Evolutionary conservation across 64 coral and sea anemone species (phyloP).

Genomic region (Actinia tenebrosa): DNA sequence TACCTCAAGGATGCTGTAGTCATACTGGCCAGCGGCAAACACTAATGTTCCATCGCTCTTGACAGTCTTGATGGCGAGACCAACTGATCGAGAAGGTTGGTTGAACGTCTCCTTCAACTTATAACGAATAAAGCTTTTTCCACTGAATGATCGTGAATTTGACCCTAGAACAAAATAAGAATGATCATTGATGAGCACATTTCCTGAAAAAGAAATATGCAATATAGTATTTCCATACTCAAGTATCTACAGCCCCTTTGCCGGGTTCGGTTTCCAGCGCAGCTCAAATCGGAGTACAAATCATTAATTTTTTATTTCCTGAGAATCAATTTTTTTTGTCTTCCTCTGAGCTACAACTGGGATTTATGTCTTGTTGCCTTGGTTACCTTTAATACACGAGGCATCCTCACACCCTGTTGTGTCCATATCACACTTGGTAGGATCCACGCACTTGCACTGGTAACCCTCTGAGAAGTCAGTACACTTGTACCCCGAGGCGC

Average conservation of each 20-base stretch:
- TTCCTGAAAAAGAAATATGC: too few relatives aligned
- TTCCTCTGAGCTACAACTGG: too few relatives aligned
- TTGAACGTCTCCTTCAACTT: constrained; percentile 73
- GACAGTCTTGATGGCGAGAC: constrained; percentile 71
- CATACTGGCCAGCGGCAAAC: constrained; percentile 85
- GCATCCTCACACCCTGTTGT: constrained; percentile 58
- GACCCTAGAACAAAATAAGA: constrained; percentile 35
- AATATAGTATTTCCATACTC: too few relatives aligned
- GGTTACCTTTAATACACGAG: constrained; percentile 75
- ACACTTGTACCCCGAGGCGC: constrained; percentile 75
- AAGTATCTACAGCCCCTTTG: too few relatives aligned
- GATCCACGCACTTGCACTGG: constrained; percentile 73
- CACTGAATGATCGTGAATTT: constrained; percentile 54
- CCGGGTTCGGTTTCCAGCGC: too few relatives aligned
- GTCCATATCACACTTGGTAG: constrained; percentile 59
- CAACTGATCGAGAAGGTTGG: constrained; percentile 72
- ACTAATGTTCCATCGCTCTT: constrained; percentile 77
- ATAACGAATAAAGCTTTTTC: constrained; percentile 69
- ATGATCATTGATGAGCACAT: neutral
- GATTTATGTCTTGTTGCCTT: neutral
- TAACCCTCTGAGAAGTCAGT: constrained; percentile 66
- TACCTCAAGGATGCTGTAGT: constrained; percentile 97
- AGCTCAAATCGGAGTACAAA: too few relatives aligned
- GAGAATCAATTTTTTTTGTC: too few relatives aligned
- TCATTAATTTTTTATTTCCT: too few relatives aligned